Percentiles rank a stretch among this genome's conserved stretches.
Conservation (phyloP, 2,113 vertebrate species). For the Nettapus auritus region DNA sequence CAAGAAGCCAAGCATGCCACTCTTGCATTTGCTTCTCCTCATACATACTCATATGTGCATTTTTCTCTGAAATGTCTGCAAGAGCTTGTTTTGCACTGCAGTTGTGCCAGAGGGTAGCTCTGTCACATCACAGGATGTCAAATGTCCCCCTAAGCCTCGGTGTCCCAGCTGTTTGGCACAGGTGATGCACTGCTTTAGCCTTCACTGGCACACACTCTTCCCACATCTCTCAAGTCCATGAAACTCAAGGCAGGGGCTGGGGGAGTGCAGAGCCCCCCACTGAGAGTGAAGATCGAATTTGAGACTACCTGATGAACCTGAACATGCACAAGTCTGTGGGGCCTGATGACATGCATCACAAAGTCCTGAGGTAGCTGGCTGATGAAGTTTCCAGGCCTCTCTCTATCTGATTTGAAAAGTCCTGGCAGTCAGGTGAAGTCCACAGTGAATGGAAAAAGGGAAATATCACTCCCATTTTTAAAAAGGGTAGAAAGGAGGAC, state of each 20-base stretch:
- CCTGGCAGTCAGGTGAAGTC: neutral
- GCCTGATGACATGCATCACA: neutral
- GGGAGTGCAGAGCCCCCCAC: neutral
- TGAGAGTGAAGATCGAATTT: neutral
- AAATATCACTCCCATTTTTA: neutral
- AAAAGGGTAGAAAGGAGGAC: neutral
- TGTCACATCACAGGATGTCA: rapidly evolving
- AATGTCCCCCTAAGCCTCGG: neutral
- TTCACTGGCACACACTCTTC: too few relatives aligned
- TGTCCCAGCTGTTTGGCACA: neutral
- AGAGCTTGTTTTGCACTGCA: neutral
- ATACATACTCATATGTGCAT: rapidly evolving
- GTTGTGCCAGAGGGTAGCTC: neutral
- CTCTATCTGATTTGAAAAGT: neutral
- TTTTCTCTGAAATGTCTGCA: neutral
- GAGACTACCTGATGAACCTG: neutral
- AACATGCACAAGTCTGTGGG: neutral
- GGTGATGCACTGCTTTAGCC: neutral
- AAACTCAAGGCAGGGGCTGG: neutral
- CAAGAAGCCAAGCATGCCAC: rapidly evolving
- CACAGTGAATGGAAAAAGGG: neutral
- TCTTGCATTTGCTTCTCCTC: neutral
- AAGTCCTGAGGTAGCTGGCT: neutral
- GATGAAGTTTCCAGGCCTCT: neutral
- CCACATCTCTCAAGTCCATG: too few relatives aligned